Percentiles rank a stretch among this genome's conserved stretches.
These are phyloP conservation scores for Pseudobourletiella spinata DNA, from an alignment of 1,140 invertebrate species.

Conservation along the genomic window DNA sequence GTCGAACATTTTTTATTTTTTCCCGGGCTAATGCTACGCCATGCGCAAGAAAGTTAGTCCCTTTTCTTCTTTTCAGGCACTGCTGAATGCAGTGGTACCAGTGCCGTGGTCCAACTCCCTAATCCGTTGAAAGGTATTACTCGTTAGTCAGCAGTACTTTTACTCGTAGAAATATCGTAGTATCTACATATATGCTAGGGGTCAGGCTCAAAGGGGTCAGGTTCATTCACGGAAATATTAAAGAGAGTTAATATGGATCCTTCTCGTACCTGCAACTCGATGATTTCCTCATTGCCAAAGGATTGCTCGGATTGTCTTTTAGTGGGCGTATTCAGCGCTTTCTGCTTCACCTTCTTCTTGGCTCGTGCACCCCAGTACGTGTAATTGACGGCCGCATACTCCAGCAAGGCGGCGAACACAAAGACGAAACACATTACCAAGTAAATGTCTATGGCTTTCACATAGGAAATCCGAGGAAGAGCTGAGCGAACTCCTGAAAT, in stretches of 20 bases:
- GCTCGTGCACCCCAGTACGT: slow-evolving; percentile 79
- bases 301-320: slow-evolving; percentile 19
- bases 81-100: no score
- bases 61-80: no score
- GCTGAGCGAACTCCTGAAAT: slow-evolving; percentile 76
- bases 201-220: not conserved
- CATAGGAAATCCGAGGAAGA: slow-evolving; percentile 90
- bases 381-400: slow-evolving; percentile 98
- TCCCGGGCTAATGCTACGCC: no score
- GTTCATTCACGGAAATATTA: not conserved
- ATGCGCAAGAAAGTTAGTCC: no score
- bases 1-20: no score
- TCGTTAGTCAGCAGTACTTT: not conserved
- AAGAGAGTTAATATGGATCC: not conserved
- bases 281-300: slow-evolving; percentile 53
- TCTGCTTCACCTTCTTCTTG: slow-evolving; percentile 35
- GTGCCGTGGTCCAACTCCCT: no score
- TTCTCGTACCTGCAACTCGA: slow-evolving; percentile 64
- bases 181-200: not conserved
- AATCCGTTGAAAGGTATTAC: no score
- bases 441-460: slow-evolving; percentile 98
- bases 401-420: slow-evolving; percentile 91
- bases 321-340: slow-evolving; percentile 21
- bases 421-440: slow-evolving; percentile 98
- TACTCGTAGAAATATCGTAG: not conserved